phyloP scores from a whole-genome alignment of 2,888 invertebrate species.

The Phorcus lineatus region DNA sequence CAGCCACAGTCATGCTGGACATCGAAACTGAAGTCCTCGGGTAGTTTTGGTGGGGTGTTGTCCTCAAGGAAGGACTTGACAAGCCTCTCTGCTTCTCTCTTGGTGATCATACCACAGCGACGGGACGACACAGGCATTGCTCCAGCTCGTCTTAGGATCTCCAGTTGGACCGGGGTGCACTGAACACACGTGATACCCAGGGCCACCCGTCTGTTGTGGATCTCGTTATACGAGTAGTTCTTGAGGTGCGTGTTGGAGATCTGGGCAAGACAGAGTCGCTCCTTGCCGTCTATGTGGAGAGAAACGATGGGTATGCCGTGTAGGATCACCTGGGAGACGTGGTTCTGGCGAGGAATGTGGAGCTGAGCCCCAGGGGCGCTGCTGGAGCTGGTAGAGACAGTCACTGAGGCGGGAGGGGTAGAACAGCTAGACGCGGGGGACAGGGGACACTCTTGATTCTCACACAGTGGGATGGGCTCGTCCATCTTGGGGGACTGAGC shows the following conservation, averaged over 20 bases:
- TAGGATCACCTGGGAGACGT: conserved; percentile 88
- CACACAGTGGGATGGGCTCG: background rate
- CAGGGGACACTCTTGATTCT: background rate
- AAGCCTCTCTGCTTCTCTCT: conserved; percentile 89
- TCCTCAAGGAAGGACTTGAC: conserved; percentile 95
- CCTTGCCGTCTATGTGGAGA: conserved; percentile 91
- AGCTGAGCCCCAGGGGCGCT: background rate
- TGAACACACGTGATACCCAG: conserved; percentile 91
- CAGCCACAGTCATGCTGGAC: conserved; percentile 96
- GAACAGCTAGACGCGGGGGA: background rate
- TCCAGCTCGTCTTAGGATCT: conserved; percentile 91
- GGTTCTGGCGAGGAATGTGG: conserved; percentile 50
- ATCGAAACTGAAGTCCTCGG: conserved; percentile 95
- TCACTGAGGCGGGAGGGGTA: background rate
- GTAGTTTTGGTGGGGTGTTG: conserved; percentile 80
- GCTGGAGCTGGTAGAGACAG: background rate
- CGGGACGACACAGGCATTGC: conserved; percentile 76
- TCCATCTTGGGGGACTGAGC: background rate
- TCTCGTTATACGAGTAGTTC: conserved; percentile 97
- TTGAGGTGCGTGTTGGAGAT: conserved; percentile 96
- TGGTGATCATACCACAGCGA: conserved; percentile 91
- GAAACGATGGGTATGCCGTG: conserved; percentile 95
- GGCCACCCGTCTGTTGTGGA: conserved; percentile 91
- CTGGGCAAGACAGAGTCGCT: conserved; percentile 95
- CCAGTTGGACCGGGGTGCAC: conserved; percentile 96